Conservation (phyloP, 2,888 invertebrate genomes). For the Melanchra persicariae region DNA sequence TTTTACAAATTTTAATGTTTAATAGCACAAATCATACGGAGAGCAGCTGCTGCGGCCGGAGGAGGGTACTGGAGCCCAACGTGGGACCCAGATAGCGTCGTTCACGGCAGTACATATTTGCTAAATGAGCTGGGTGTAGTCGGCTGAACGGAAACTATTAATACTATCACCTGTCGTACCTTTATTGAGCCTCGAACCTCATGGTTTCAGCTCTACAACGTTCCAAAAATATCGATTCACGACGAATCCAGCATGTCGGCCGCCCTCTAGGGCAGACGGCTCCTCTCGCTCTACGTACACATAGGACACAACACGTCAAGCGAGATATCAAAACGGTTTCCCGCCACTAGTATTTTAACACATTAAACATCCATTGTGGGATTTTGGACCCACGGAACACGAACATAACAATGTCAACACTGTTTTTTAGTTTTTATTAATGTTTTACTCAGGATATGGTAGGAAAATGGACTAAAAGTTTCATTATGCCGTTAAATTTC, state of each 20-base stretch:
- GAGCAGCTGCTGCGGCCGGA: conserved; percentile 50
- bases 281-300: conserved; percentile 89
- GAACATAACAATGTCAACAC: conserved; percentile 67
- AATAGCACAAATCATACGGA: conserved; percentile 11
- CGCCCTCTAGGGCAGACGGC: conserved; percentile 89
- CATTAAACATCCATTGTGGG: conserved; percentile 74
- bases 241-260: conserved; percentile 90
- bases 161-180: conserved; percentile 85
- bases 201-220: conserved; percentile 87
- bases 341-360: conserved; percentile 89
- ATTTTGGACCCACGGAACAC: conserved; percentile 60
- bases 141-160: conserved; percentile 70
- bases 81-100: conserved; percentile 68
- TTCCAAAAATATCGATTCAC: conserved; percentile 91
- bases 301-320: conserved; percentile 90
- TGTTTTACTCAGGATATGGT: conserved; percentile 76
- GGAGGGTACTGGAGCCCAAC: conserved; percentile 74
- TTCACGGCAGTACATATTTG: conserved; percentile 52
- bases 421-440: conserved; percentile 63
- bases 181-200: conserved; percentile 88
- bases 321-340: conserved; percentile 90
- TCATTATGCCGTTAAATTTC: conserved; percentile 77
- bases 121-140: conserved; percentile 61
- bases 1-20: neutral
- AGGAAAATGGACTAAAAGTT: conserved; percentile 87